These are phyloP conservation scores for Leptoclinus maculatus DNA, from an alignment of 2,797 vertebrate genomes.

Conservation along the genomic window DNA sequence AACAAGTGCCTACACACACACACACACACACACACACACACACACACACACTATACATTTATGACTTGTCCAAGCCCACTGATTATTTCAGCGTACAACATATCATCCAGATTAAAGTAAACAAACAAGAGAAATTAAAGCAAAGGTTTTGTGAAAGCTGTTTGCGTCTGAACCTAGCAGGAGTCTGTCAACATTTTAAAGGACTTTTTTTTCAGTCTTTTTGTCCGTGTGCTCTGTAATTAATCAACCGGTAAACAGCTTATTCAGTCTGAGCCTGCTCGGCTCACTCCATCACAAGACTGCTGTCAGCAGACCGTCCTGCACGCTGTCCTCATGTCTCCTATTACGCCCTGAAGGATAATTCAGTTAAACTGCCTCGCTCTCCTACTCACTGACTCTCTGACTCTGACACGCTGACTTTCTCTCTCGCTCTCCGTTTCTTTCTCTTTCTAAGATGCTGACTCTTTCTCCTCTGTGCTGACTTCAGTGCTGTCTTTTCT, in stretches of 20 bases:
- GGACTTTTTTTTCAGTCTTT: not conserved
- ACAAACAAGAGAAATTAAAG: not conserved
- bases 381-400: constrained; percentile 43
- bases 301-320: constrained; percentile 77
- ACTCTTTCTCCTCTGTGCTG: constrained; percentile 25
- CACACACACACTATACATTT: not conserved
- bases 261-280: constrained; percentile 55
- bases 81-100: not conserved
- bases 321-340: constrained; percentile 68
- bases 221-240: constrained; percentile 5
- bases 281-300: constrained; percentile 75
- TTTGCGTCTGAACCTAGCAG: not conserved
- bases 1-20: not conserved
- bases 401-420: constrained; percentile 41
- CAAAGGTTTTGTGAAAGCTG: not conserved
- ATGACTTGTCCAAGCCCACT: not conserved
- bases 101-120: not conserved
- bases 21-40: not conserved
- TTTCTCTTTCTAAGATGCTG: constrained; percentile 29
- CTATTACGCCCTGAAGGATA: constrained; percentile 67
- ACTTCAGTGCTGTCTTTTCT: constrained; percentile 24
- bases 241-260: constrained; percentile 65
- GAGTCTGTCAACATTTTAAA: not conserved
- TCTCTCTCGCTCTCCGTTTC: constrained; percentile 22
- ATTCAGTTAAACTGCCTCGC: constrained; percentile 59